These are phyloP conservation scores for Eretmocerus hayati DNA, from an alignment of 2,888 invertebrate species.

Conservation along the genomic window DNA sequence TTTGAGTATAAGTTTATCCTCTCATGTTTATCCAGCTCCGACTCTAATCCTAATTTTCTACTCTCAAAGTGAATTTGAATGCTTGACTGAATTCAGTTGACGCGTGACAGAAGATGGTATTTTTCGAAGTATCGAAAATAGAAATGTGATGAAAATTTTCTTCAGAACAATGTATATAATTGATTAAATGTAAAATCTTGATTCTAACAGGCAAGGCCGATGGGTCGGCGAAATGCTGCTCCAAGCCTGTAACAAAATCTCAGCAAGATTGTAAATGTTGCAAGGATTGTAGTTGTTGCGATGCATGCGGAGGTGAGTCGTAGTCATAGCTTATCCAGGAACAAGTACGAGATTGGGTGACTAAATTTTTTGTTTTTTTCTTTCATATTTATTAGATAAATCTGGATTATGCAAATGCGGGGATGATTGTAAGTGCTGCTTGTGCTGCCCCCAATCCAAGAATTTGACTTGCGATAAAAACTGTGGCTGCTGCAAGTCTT, in stretches of 20 bases:
- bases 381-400: slow-evolving; percentile 2
- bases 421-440: slow-evolving; percentile 6
- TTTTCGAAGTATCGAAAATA: too few species aligned
- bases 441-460: too few species aligned
- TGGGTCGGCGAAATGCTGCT: not conserved
- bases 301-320: slow-evolving; percentile 2
- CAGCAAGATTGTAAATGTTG: too few species aligned
- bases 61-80: not conserved
- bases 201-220: too few species aligned
- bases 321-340: not conserved
- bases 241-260: too few species aligned
- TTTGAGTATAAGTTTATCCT: too few species aligned
- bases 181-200: too few species aligned
- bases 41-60: too few species aligned
- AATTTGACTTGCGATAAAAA: not conserved
- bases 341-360: not conserved
- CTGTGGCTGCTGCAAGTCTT: not conserved
- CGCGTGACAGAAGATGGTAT: too few species aligned
- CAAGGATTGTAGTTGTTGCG: slow-evolving; percentile 5
- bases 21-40: too few species aligned
- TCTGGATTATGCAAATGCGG: slow-evolving; percentile 5
- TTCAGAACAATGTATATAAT: not conserved
- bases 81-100: too few species aligned
- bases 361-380: not conserved
- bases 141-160: not conserved